Evolutionary conservation across 2,888 invertebrate genomes (phyloP).

Genomic region (Leucania comma): DNA sequence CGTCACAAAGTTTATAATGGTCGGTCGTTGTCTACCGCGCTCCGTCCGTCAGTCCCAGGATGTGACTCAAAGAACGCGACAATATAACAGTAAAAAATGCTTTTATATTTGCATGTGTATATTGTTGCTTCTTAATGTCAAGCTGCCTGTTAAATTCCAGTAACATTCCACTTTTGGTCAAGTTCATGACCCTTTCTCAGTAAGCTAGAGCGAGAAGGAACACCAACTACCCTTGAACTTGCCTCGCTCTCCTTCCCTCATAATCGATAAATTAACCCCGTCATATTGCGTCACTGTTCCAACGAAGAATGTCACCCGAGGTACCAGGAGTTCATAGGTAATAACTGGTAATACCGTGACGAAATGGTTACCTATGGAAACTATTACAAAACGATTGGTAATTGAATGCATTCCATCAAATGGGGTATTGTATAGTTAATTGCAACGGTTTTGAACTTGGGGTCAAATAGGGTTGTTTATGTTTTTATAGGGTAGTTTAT

Average conservation of each 20-base stretch:
- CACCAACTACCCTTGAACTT: slow-evolving; percentile 33
- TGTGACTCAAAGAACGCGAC: slow-evolving; percentile 79
- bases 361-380: slow-evolving; percentile 18
- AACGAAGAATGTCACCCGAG: slow-evolving; percentile 78
- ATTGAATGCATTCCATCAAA: too few species aligned
- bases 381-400: neutral
- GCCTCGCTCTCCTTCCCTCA: slow-evolving; percentile 9
- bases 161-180: slow-evolving; percentile 14
- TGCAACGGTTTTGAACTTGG: too few species aligned
- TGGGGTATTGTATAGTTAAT: too few species aligned
- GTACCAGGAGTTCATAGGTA: slow-evolving; percentile 77
- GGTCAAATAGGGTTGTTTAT: too few species aligned
- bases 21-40: slow-evolving; percentile 66
- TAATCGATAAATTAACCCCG: slow-evolving; percentile 58
- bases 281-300: slow-evolving; percentile 67
- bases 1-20: slow-evolving; percentile 75
- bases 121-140: slow-evolving; percentile 55
- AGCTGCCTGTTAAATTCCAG: too few species aligned
- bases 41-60: slow-evolving; percentile 74
- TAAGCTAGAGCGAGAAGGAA: slow-evolving; percentile 24
- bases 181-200: slow-evolving; percentile 40
- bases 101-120: slow-evolving; percentile 65
- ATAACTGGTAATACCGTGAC: slow-evolving; percentile 55
- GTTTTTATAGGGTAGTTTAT: too few species aligned
- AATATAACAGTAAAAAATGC: slow-evolving; percentile 69